These are phyloP conservation scores for Odontamblyopus rebecca DNA, from an alignment of 2,797 vertebrate species.

Conservation along the genomic window DNA sequence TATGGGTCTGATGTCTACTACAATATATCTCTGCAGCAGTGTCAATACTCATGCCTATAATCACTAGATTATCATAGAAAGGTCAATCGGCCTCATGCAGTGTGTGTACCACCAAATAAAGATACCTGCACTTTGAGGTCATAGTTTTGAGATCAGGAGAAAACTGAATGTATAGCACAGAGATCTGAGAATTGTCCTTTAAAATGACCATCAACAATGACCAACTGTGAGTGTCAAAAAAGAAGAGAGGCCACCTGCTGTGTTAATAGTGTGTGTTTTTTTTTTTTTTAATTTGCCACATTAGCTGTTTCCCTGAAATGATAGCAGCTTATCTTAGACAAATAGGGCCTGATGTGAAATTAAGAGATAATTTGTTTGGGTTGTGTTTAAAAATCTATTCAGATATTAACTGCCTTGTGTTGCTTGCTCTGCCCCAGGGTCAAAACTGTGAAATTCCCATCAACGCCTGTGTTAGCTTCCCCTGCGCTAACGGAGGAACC, in stretches of 20 bases:
- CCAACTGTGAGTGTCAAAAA: not conserved
- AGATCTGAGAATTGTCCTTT: too few species aligned
- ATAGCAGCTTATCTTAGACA: too few species aligned
- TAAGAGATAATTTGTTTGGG: not conserved
- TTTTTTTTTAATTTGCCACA: not conserved
- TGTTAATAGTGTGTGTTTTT: not conserved
- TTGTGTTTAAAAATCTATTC: not conserved
- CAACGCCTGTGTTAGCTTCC: conserved; percentile 91
- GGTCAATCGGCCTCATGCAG: too few species aligned
- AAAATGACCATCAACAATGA: too few species aligned
- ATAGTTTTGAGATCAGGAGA: not conserved
- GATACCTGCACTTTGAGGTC: not conserved
- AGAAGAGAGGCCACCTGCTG: not conserved
- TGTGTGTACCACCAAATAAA: too few species aligned
- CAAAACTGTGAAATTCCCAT: conserved; percentile 90
- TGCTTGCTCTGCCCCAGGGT: conserved; percentile 75
- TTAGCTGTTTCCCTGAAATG: too few species aligned
- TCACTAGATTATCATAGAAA: too few species aligned
- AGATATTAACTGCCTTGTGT: conserved; percentile 18
- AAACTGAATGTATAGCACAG: not conserved
- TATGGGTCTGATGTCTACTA: not conserved
- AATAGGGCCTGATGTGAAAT: not conserved
- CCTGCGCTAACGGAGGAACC: conserved; percentile 90
- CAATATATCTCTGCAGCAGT: too few species aligned
- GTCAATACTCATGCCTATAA: too few species aligned